Base-by-base conservation (phyloP, 1,140 invertebrate genomes). In the Parapsyche elsis region DNA sequence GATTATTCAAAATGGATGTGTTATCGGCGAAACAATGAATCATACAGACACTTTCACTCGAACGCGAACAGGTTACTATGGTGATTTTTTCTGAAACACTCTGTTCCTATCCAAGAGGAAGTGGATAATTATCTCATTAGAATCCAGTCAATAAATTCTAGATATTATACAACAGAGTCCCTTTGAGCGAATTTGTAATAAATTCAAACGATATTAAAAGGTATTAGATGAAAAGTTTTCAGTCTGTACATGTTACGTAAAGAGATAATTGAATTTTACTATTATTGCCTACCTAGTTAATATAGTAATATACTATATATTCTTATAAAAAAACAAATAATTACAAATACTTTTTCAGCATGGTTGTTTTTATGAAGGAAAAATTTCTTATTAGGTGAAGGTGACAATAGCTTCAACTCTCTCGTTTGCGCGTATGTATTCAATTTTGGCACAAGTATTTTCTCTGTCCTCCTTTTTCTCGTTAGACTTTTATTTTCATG, bases 401-500 rank as follows among this genome's bases (percentile, higher is more conserved):
- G 70, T 44, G 70, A 71, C 38, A 71, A 71, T 71, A 16, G 24
- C 9, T 38, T 44, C 70, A 19, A 16, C 70, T 71, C 21, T 71
- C 70, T 16, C 21, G 26, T 71, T 26, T 38, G 16, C n/a, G 45
- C n/a, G 21, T 24, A 9, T 12, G 21, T 24, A 9, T 12, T 53
- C 45, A 57, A 67, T 26, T 74, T 76, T 67, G 71, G 45, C 74
- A 75, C 45, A 21, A 70, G 76, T 14, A 80, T 70, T 80, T 80
- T 80, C 79, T 80, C 79, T 71, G 74, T 49, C 79, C 79, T 76
- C 79, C 23, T 53, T 80, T 67, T 71, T 64, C 75, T 77, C 44
- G 74, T 76, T 80, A 70, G 79, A 80, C 73, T 80, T 80, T 77
- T 67, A 67, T 80, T 80, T 77, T 67, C 57, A 75, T 57, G 64